These are phyloP conservation scores for Drosophila cracens DNA, from an alignment of 2,888 invertebrate genomes.

Conservation along the genomic window DNA sequence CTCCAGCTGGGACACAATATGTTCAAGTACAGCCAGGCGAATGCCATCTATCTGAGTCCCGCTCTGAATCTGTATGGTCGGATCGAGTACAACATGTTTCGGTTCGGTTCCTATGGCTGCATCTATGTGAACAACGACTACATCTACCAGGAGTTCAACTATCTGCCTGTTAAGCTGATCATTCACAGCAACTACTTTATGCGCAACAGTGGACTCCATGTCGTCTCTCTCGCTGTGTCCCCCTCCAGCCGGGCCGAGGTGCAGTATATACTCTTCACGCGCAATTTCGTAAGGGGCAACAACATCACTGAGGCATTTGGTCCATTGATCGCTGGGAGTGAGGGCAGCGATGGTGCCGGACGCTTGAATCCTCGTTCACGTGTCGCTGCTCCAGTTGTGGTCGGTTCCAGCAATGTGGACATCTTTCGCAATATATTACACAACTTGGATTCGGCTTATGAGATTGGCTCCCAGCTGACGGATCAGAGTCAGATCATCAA, in stretches of 20 bases:
- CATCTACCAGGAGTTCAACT: conserved; percentile 91
- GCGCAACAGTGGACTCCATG: conserved; percentile 94
- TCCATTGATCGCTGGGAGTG: conserved; percentile 85
- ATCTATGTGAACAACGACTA: conserved; percentile 91
- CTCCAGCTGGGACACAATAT: conserved; percentile 94
- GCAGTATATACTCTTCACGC: conserved; percentile 93
- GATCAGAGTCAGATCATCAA: conserved; percentile 97
- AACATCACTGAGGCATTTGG: conserved; percentile 94
- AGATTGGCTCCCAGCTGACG: conserved; percentile 97
- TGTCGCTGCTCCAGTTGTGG: conserved; percentile 96
- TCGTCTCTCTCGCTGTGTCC: conserved; percentile 94
- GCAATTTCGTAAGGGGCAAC: conserved; percentile 95
- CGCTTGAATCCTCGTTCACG: conserved; percentile 95
- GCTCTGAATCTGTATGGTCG: conserved; percentile 91
- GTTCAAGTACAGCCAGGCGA: conserved; percentile 91
- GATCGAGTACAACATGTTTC: conserved; percentile 96
- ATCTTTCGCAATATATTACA: conserved; percentile 96
- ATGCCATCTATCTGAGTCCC: conserved; percentile 92
- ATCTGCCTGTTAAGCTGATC: conserved; percentile 89
- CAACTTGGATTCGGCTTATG: conserved; percentile 95
- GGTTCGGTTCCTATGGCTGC: conserved; percentile 92
- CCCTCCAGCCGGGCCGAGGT: conserved; percentile 93
- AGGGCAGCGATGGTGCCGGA: conserved; percentile 85
- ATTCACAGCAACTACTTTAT: conserved; percentile 96
- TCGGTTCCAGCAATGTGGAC: conserved; percentile 95